These are phyloP conservation scores for Lasioglossum marginatum DNA, from an alignment of 2,888 invertebrate species.

Conservation along the genomic window DNA sequence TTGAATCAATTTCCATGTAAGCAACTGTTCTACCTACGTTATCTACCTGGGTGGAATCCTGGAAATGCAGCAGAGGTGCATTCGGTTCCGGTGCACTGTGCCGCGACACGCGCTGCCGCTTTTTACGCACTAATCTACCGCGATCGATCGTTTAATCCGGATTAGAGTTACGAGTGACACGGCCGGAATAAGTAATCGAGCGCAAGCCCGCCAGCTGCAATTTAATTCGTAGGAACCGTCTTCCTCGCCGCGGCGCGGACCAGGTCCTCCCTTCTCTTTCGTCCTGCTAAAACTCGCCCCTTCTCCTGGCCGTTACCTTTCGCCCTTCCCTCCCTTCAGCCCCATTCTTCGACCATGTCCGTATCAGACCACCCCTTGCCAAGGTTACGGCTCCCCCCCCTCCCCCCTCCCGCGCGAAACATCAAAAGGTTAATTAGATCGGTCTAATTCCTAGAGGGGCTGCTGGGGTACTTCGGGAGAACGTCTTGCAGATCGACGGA, in stretches of 20 bases:
- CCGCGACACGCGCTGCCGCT: slow-evolving; percentile 57
- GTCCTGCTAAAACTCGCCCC: not conserved
- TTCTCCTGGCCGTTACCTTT: not conserved
- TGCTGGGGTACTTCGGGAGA: slow-evolving; percentile 21
- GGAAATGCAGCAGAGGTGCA: not conserved
- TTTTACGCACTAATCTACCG: slow-evolving; percentile 71
- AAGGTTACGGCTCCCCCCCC: slow-evolving; percentile 53
- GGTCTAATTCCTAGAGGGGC: slow-evolving; percentile 42
- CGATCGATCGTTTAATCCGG: slow-evolving; percentile 76
- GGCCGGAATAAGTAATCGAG: slow-evolving; percentile 71
- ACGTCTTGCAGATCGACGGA: slow-evolving; percentile 1
- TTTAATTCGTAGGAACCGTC: slow-evolving; percentile 63
- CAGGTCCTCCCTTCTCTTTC: not conserved
- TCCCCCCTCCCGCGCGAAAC: too few species aligned
- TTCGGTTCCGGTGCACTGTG: not conserved
- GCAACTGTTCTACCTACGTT: too few species aligned
- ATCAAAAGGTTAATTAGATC: slow-evolving; percentile 69
- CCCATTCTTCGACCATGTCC: not conserved
- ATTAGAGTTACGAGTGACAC: slow-evolving; percentile 74
- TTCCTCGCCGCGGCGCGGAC: slow-evolving; percentile 11
- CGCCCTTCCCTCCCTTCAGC: not conserved
- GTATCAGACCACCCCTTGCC: slow-evolving; percentile 1
- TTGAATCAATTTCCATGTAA: too few species aligned
- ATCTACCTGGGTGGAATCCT: slow-evolving; percentile 24
- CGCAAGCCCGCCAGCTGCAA: slow-evolving; percentile 62